Evolutionary conservation across 2,113 vertebrate genomes (phyloP).

Genomic region (Talpa occidentalis): DNA sequence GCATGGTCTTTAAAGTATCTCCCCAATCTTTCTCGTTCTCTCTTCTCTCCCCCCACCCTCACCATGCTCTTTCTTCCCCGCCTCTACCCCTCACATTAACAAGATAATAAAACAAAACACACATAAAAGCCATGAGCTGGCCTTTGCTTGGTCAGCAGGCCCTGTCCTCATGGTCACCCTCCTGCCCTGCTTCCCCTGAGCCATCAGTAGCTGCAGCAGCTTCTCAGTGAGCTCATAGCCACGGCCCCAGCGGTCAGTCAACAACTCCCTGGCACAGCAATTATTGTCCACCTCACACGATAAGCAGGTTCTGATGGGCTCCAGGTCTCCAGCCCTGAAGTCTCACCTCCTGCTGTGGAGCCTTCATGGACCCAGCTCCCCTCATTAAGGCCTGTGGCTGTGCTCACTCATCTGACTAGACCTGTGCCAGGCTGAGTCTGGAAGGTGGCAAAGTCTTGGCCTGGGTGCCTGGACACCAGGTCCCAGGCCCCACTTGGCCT

Average conservation of each 20-base stretch:
- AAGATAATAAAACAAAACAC: neutral
- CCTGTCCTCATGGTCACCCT: neutral
- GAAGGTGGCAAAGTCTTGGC: neutral
- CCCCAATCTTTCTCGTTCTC: neutral
- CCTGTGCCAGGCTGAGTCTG: neutral
- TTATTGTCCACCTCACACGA: neutral
- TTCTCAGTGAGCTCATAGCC: neutral
- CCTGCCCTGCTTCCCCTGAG: neutral
- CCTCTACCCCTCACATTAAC: neutral
- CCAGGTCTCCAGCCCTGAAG: neutral
- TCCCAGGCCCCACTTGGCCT: neutral
- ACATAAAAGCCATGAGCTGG: neutral
- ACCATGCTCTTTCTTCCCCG: neutral
- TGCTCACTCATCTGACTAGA: neutral
- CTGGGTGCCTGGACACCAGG: neutral
- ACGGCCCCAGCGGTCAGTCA: neutral
- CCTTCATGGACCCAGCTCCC: neutral
- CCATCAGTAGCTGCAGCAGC: neutral
- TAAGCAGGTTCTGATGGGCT: neutral
- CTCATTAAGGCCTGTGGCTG: neutral
- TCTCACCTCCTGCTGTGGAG: neutral
- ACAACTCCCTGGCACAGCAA: neutral
- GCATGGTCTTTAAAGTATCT: neutral
- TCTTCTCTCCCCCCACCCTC: neutral
- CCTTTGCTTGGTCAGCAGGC: neutral